Percentiles rank a stretch among this genome's conserved stretches.
Conservation (phyloP, 2,797 vertebrate genomes). For the Gastrophryne carolinensis region DNA sequence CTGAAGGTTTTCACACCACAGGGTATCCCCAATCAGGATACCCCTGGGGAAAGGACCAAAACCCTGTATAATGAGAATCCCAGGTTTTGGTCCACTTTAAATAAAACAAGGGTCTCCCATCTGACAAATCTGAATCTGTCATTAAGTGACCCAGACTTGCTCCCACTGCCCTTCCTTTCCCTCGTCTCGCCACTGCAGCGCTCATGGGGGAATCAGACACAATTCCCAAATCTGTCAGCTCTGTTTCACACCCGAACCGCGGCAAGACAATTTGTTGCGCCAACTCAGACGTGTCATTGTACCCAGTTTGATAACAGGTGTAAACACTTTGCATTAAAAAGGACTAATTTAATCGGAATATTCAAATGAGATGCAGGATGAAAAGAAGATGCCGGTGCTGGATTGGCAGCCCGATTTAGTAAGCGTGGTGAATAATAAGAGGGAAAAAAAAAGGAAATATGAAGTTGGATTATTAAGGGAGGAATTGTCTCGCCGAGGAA, state of each 20-base stretch:
- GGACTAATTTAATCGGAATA: conserved; percentile 42
- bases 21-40: too few relatives aligned
- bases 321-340: conserved; percentile 46
- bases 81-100: too few relatives aligned
- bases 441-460: conserved; percentile 1
- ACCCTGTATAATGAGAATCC: too few relatives aligned
- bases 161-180: too few relatives aligned
- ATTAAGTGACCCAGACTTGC: too few relatives aligned
- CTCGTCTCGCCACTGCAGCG: too few relatives aligned
- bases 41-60: too few relatives aligned
- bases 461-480: conserved; percentile 54
- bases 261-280: conserved; percentile 5
- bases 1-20: too few relatives aligned
- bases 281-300: conserved; percentile 13
- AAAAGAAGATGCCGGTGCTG: background rate
- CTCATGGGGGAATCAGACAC: background rate
- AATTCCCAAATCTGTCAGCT: background rate
- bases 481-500: conserved; percentile 67
- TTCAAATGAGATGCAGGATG: conserved; percentile 27
- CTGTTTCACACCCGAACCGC: background rate
- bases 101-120: too few relatives aligned
- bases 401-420: conserved; percentile 31
- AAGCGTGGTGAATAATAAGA: background rate
- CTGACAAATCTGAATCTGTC: too few relatives aligned
- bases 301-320: conserved; percentile 42